Evolutionary conservation across 1,140 invertebrate genomes (phyloP).

Genomic region (Plutomurus gul): DNA sequence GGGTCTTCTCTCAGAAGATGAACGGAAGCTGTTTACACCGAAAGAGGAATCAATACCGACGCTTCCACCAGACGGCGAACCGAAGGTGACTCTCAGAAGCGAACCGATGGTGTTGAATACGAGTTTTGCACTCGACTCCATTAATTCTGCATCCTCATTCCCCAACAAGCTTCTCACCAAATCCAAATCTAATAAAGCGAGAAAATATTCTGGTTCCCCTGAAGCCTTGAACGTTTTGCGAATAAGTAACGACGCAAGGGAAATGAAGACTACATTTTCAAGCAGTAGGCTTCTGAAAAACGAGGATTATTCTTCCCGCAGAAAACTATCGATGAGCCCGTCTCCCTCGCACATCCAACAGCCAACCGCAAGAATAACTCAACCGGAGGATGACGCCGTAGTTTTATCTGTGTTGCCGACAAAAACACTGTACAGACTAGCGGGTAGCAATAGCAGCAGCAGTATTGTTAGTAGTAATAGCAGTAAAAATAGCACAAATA

Average conservation of each 20-base stretch:
- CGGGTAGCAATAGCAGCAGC: neutral
- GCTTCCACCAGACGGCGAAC: constrained; percentile 32
- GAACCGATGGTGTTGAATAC: constrained; percentile 35
- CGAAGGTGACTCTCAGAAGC: constrained; percentile 40
- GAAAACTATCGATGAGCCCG: neutral
- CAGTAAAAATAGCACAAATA: neutral
- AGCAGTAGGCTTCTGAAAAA: neutral
- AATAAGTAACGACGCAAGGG: neutral
- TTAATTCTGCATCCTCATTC: neutral
- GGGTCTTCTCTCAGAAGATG: neutral
- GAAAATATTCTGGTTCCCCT: neutral
- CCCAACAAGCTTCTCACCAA: neutral
- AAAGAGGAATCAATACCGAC: neutral
- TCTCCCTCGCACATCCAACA: neutral
- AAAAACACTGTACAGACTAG: neutral
- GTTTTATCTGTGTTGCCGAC: too few relatives aligned
- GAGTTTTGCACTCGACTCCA: neutral
- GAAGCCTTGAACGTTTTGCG: neutral
- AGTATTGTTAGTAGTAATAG: neutral
- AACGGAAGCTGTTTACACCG: neutral
- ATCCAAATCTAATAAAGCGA: neutral
- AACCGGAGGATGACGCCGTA: neutral
- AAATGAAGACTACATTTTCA: neutral
- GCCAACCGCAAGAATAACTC: neutral
- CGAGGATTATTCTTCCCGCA: neutral